Conservation (phyloP, 2,797 vertebrate genomes). For the Pangasius djambal region DNA sequence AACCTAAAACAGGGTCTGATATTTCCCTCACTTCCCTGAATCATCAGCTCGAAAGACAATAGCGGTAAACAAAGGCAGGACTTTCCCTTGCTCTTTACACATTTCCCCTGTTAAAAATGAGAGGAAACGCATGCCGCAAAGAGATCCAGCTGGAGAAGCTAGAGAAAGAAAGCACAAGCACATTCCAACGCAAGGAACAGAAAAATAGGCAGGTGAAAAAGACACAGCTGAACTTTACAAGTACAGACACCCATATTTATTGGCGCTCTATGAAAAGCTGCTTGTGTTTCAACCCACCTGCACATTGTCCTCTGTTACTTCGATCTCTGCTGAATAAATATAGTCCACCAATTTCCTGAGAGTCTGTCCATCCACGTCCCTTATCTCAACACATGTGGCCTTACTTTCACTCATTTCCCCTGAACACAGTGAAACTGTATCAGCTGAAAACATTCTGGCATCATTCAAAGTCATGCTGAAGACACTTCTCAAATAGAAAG, state of each 20-base stretch:
- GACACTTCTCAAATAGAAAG: not conserved
- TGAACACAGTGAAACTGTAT: conserved; percentile 58
- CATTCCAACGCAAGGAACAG: not conserved
- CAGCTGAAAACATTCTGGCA: not conserved
- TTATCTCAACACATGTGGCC: conserved; percentile 92
- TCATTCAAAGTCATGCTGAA: not conserved
- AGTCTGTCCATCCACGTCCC: conserved; percentile 91
- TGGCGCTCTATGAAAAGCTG: not conserved
- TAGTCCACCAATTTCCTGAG: conserved; percentile 92
- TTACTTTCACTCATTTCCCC: conserved; percentile 98
- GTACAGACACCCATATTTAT: not conserved
- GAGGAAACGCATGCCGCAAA: conserved; percentile 79
- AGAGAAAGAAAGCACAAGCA: conserved; percentile 25
- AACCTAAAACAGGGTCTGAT: not conserved
- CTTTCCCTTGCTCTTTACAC: conserved; percentile 78
- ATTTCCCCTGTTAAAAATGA: conserved; percentile 88
- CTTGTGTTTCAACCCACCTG: conserved; percentile 77
- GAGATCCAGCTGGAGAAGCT: not conserved
- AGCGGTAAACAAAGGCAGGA: conserved; percentile 79
- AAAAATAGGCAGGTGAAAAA: conserved; percentile 5
- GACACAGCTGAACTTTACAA: not conserved
- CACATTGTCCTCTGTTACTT: conserved; percentile 94
- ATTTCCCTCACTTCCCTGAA: not conserved
- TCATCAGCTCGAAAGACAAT: conserved; percentile 17
- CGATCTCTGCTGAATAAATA: conserved; percentile 94